These are phyloP conservation scores for Dryococelus australis DNA, from an alignment of 2,888 invertebrate genomes.

Conservation along the genomic window DNA sequence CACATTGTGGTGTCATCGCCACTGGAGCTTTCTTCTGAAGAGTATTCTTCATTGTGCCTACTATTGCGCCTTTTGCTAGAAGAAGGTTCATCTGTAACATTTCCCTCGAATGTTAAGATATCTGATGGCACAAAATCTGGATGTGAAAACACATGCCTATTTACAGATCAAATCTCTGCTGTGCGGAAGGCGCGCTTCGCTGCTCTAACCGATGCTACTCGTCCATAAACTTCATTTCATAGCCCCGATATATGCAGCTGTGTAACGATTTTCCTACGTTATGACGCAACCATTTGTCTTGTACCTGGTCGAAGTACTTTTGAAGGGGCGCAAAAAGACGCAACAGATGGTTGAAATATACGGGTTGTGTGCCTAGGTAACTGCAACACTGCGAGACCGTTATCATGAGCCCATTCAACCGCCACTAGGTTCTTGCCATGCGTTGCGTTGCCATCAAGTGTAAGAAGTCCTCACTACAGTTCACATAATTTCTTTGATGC, in stretches of 20 bases:
- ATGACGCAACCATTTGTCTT: slow-evolving; percentile 30
- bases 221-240: slow-evolving; percentile 3
- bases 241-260: slow-evolving; percentile 31
- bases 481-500: slow-evolving; percentile 54
- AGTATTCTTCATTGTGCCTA: too few relatives aligned
- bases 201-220: slow-evolving; percentile 19
- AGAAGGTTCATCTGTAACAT: slow-evolving; percentile 17
- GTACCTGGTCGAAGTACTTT: slow-evolving; percentile 21
- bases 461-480: slow-evolving; percentile 43
- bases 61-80: background rate
- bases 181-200: slow-evolving; percentile 21
- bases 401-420: slow-evolving; percentile 44
- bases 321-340: slow-evolving; percentile 43
- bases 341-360: slow-evolving; percentile 21
- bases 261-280: slow-evolving; percentile 27
- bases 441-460: slow-evolving; percentile 40
- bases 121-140: slow-evolving; percentile 40
- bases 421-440: slow-evolving; percentile 50
- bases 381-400: slow-evolving; percentile 49
- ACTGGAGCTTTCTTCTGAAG: too few relatives aligned
- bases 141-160: slow-evolving; percentile 41
- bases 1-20: background rate
- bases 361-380: slow-evolving; percentile 50
- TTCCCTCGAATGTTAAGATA: slow-evolving; percentile 7
- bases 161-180: slow-evolving; percentile 21